Evolutionary conservation across 2,113 vertebrate species (phyloP), one percentile per base, ranked within the genome.

Genomic region (Pangasianodon gigas): DNA sequence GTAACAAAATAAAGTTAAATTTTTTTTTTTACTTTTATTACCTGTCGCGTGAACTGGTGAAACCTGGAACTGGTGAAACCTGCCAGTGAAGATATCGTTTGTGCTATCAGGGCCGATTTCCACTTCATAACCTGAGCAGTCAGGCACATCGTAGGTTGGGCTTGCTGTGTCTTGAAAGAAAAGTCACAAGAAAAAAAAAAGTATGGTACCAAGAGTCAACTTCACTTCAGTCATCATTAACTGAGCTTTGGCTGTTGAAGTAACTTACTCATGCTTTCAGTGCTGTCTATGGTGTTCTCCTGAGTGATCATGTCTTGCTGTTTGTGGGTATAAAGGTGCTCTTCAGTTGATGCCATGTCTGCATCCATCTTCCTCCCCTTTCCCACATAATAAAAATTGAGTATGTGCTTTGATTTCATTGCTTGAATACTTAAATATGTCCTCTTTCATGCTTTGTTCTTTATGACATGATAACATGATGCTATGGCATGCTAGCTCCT

Each of bases 231-330:
- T 37, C 37, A 37, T 37, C 37, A 37, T 37, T 8, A 19, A 37
- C 4, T 13, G 54, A 26, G 5, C 26, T 19, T 67, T 67, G 37
- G 18, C 18, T 14, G 10, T 21, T 69, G 19, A 60, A 81, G 41
- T 65, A n/a, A 69, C 96, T 95, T 94, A 98, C 97, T 97, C 89
- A 94, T 88, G 74, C 93, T 87, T 48, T 93, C 94, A 2, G 95
- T 91, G 93, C 94, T 97, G 90, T 97, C 97, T 0, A 96, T 91
- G 29, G 96, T 97, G 93, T 93, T 92, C 91, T 98, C 98, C 93
- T 97, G 97, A 14, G 94, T 90, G 77, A 91, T 69, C 0, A 85
- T 0, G 14, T 95, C 96, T 0, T 92, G 83, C 0, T 91, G 4
- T 14, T 56, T 95, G 77, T 96, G 96, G 84, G 92, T 13, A 0